These are phyloP conservation scores for Leptopilina syphax DNA, from an alignment of 2,888 invertebrate genomes.

Conservation along the genomic window DNA sequence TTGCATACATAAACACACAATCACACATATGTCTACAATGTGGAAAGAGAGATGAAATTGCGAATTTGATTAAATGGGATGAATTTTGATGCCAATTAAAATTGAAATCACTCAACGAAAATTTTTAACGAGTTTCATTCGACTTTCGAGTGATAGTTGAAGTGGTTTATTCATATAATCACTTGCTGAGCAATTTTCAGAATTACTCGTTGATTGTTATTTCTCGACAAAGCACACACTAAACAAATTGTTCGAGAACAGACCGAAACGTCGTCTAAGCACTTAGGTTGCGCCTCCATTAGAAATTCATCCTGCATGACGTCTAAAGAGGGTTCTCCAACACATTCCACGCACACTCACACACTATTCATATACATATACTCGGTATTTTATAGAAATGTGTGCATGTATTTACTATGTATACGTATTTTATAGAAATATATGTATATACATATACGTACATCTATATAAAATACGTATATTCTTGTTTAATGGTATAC, in stretches of 20 bases:
- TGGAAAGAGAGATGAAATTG: neutral
- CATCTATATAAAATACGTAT: constrained; percentile 22
- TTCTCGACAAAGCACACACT: constrained; percentile 26
- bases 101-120: neutral
- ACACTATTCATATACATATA: neutral
- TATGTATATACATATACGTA: neutral
- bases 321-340: constrained; percentile 35
- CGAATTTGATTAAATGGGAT: neutral
- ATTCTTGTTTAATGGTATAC: constrained; percentile 39
- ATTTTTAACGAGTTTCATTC: constrained; percentile 6
- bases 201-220: constrained; percentile 33
- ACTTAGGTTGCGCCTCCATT: constrained; percentile 38
- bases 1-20: too few relatives aligned
- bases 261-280: constrained; percentile 35
- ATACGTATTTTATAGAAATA: too few relatives aligned
- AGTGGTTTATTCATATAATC: neutral
- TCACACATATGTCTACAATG: too few relatives aligned
- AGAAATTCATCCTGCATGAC: constrained; percentile 38
- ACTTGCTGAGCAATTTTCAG: constrained; percentile 2
- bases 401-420: too few relatives aligned
- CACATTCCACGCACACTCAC: neutral
- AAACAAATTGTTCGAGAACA: constrained; percentile 36
- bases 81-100: neutral
- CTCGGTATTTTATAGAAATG: too few relatives aligned
- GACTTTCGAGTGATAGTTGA: neutral